Conservation (phyloP, 2,888 invertebrate genomes). For the Morpho helenor region DNA sequence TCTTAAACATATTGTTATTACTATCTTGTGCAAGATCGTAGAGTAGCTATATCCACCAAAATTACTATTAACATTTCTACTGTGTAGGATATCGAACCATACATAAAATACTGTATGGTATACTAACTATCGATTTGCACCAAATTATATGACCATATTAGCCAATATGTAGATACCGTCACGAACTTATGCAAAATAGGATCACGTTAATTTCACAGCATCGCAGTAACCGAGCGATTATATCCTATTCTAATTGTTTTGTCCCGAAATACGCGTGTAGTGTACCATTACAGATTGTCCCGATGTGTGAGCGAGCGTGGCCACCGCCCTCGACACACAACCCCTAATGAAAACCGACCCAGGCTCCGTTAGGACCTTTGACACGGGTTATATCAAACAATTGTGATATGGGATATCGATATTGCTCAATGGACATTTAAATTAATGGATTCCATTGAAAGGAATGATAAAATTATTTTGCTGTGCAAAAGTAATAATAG, state of each 20-base stretch:
- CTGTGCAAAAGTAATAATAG: too few relatives aligned
- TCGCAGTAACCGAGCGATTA: background rate
- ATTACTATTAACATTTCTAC: too few relatives aligned
- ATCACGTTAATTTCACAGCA: background rate
- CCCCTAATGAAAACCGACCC: background rate
- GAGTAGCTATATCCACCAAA: too few relatives aligned
- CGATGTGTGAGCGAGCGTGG: background rate
- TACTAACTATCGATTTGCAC: too few relatives aligned
- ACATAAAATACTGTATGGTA: too few relatives aligned
- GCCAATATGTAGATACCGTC: background rate
- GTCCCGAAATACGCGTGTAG: background rate
- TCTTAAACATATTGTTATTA: too few relatives aligned
- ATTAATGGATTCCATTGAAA: too few relatives aligned
- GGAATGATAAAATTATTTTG: too few relatives aligned
- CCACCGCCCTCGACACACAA: background rate
- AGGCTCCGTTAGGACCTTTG: slow-evolving; percentile 1
- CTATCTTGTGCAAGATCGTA: too few relatives aligned
- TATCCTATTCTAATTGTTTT: background rate
- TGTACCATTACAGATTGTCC: background rate
- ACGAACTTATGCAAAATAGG: background rate
- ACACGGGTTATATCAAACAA: background rate
- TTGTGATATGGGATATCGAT: background rate
- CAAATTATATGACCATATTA: too few relatives aligned
- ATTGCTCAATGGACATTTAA: too few relatives aligned
- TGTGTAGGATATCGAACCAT: too few relatives aligned